Base-by-base conservation (phyloP, 1,140 invertebrate genomes). In the Drosophila punjabiensis region DNA sequence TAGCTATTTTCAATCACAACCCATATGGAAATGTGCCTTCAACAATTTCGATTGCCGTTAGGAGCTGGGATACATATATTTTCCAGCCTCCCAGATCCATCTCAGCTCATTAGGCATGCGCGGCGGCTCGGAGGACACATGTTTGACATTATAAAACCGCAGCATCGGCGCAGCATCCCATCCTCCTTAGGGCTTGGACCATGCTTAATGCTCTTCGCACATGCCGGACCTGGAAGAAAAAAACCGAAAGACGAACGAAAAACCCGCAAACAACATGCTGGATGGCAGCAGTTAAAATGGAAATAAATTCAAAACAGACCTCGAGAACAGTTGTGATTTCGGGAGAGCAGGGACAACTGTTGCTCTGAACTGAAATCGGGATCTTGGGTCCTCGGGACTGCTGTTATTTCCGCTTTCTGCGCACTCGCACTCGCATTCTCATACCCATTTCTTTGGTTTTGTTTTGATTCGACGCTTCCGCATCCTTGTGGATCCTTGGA, bases 111-210 rank as follows among this genome's bases (percentile, higher is more conserved):
- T 79, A 82, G 47, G 59, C 69, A 71, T 79, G 79, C 65, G 33
- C 50, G 45, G 47, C 56, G 32, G 39, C 65, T 62, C 73, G 67
- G 75, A 58, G 64, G 84, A 88, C 83, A 87, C 83, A 87, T 87
- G 83, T 87, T 87, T 87, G 84, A 87, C 83, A 87, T 87, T 87
- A 88, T 88, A 81, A 80, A 77, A 64, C 84, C 84, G 56, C 84
- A 88, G 80, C 70, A 86, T 82, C 76, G 66, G 28, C 33, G n/a
- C 81, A 81, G 20, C 43, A 16, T 55, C 63, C 18, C 39, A n/a
- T 32, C 32, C 48, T 71, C 45, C 69, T 61, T 61, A 45, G 14
- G 52, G 50, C 55, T 47, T 58, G 35, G 35, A 53, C 48, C 60
- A 75, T 60, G 70, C 41, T 88, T 80, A 87, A 83, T 87, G 80